A percentile compares a stretch with the other conserved stretches of the same genome.
phyloP scores from a whole-genome alignment of 2,113 vertebrate species.

The Oriolus oriolus region DNA sequence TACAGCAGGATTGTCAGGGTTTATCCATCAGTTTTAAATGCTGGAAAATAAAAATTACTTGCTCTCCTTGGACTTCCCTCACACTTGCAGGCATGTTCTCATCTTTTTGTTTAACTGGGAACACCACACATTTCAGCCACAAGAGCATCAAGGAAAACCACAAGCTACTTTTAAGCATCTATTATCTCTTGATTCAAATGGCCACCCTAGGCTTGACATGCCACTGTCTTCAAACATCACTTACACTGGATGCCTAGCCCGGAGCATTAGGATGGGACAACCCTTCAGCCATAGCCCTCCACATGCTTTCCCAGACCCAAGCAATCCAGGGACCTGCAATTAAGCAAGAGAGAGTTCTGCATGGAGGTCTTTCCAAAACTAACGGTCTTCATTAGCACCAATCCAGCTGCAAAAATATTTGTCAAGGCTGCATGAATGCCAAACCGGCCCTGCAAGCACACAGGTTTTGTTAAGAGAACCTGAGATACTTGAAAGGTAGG shows the following conservation, averaged over 20 bases:
- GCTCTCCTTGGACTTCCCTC: not conserved
- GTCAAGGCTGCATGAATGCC: not conserved
- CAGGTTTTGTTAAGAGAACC: not conserved
- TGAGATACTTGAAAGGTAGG: not conserved
- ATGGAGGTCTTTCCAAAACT: not conserved
- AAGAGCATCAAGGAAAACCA: not conserved
- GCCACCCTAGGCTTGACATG: not conserved
- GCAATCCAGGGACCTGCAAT: not conserved
- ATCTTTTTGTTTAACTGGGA: not conserved
- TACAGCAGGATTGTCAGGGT: not conserved
- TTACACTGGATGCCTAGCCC: not conserved
- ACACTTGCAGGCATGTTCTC: not conserved
- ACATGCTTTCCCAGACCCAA: fast-evolving
- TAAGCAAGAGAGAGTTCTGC: not conserved
- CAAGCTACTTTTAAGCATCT: not conserved
- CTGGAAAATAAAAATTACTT: not conserved
- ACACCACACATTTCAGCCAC: not conserved
- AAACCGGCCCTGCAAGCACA: not conserved
- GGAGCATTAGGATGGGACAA: not conserved
- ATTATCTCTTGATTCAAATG: not conserved
- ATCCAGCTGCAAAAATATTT: constrained; percentile 50
- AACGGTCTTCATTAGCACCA: not conserved
- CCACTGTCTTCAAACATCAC: not conserved
- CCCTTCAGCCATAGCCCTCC: not conserved
- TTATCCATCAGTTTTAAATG: not conserved